Percentiles rank a stretch among this genome's conserved stretches.
These are phyloP conservation scores for Pristionchus entomophagus DNA, from an alignment of 2,888 invertebrate genomes.

Conservation along the genomic window DNA sequence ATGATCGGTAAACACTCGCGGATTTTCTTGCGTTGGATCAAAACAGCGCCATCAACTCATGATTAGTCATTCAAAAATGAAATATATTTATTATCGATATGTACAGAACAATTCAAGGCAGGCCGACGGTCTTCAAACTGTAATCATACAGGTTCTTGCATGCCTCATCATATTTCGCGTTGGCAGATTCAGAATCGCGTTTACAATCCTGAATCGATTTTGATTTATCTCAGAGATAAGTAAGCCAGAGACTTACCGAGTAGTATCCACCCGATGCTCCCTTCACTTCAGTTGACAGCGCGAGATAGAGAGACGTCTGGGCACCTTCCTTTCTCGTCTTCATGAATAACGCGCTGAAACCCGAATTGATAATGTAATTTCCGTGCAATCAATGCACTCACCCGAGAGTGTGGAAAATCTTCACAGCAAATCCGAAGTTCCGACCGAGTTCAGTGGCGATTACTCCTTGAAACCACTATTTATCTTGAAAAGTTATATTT, in stretches of 20 bases:
- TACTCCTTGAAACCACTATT: not conserved
- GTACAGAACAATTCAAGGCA: no score
- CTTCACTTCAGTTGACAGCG: constrained; percentile 85
- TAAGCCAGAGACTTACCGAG: no score
- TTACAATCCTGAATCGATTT: not conserved
- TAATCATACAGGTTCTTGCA: not conserved
- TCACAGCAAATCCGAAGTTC: not conserved
- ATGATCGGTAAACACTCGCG: no score
- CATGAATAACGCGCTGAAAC: constrained; percentile 74
- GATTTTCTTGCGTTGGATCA: no score
- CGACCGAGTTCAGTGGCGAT: not conserved
- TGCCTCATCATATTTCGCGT: not conserved
- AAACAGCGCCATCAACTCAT: no score
- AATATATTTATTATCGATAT: no score
- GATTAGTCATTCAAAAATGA: no score
- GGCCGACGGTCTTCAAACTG: not conserved
- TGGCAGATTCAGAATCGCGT: not conserved
- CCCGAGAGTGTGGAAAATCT: not conserved
- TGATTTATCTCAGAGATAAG: no score
- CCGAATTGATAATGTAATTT: no score
- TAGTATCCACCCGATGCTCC: constrained; percentile 87
- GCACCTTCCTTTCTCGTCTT: constrained; percentile 88
- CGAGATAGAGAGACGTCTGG: constrained; percentile 85
- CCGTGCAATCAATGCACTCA: not conserved
- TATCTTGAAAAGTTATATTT: no score